Conservation (phyloP, 2,797 vertebrate genomes). For the Anabas testudineus region DNA sequence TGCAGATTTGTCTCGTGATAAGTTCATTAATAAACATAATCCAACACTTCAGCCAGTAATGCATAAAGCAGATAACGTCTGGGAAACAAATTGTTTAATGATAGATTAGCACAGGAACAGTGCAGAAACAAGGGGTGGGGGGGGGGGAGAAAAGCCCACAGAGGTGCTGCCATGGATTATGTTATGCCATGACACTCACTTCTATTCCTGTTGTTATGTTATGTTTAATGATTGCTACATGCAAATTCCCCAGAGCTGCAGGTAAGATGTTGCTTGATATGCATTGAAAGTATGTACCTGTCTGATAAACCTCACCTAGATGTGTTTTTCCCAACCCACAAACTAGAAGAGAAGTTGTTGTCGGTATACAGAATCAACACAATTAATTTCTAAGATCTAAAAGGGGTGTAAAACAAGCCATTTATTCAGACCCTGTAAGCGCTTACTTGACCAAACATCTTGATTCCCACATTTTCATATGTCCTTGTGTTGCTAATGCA, state of each 20-base stretch:
- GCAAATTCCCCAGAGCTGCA: not conserved
- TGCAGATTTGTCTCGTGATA: conserved; percentile 58
- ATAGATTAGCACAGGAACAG: conserved; percentile 34
- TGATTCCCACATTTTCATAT: not conserved
- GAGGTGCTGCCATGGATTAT: conserved; percentile 6
- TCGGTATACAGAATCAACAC: not conserved
- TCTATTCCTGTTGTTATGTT: not conserved
- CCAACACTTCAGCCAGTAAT: conserved; percentile 36
- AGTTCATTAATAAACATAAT: conserved; percentile 62
- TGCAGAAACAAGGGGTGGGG: conserved; percentile 7
- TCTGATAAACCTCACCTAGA: not conserved
- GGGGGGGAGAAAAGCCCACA: not conserved
- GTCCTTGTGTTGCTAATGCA: not conserved
- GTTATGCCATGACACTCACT: not conserved
- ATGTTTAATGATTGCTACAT: conserved; percentile 17
- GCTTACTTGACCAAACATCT: not conserved
- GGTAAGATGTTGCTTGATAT: not conserved
- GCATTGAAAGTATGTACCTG: not conserved
- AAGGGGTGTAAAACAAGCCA: not conserved
- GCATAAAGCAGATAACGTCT: conserved; percentile 32
- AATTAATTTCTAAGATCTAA: not conserved
- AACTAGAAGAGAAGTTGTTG: too few species aligned
- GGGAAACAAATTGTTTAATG: conserved; percentile 41
- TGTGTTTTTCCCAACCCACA: too few species aligned
- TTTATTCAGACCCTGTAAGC: not conserved